Base-by-base conservation (phyloP, 2,888 invertebrate species). In the Aethes cnicana region DNA sequence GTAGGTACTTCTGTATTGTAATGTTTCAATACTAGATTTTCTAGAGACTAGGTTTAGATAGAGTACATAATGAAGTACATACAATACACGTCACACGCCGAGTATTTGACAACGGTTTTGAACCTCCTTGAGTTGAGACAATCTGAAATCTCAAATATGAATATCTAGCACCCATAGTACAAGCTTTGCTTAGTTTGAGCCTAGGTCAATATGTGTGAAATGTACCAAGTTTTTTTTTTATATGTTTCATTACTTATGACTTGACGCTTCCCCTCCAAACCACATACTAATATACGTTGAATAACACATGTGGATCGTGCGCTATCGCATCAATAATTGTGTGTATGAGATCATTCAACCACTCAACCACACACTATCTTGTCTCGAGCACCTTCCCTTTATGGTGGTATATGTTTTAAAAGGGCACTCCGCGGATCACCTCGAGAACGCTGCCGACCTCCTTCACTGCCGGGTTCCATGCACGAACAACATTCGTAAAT, bases 381-480 rank as follows among this genome's bases (percentile, higher is more conserved):
- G 60, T 56, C 55, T 56, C 58, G 63, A 55, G 63, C 62, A 50
- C 55, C 58, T 67, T 74, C 68, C 71, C 66, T 70, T 70, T 76
- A 76, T 66, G 76, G 72, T 64, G 68, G 65, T 67, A 64, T 58
- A 11, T n/a, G 64, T 67, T 68, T 66, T 55, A 72, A 76, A 81
- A 82, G 80, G 77, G 78, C 81, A 79, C 61, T 59, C 65, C 60
- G 70, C 67, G 58, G 74, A 80, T 81, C 72, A 77, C 77, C 78
- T 77, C 76, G 75, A 72, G 68, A 60, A 23, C 14, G 8, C 6
- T 6, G 3, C 25, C 8, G 39, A 12, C 12, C 75, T 68, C 66
- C 66, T 64, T 69, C 58, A 74, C 82, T 85, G 74, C 86, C 86
- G 85, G 84, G 81, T 83, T 77, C 68, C 55, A 42, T 43, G 11